Base-by-base conservation (phyloP, 2,113 vertebrate genomes). In the Passer domesticus region DNA sequence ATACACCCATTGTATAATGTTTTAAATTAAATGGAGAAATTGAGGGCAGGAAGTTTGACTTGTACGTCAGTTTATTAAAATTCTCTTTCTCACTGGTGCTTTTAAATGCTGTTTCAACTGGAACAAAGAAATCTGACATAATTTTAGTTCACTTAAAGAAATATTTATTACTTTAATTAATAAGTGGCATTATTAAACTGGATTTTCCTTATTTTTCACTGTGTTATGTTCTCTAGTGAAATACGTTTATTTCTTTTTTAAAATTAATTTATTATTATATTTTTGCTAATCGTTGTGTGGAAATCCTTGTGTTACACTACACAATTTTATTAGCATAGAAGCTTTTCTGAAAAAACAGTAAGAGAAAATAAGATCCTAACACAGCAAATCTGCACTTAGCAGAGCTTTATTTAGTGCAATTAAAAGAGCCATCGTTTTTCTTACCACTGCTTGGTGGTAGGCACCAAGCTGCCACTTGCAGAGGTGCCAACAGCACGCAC, bases 1-100 rank as follows among this genome's bases (percentile, higher is more conserved):
- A 77, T 47, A 75, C 41, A 90, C 44, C 28, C 3, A 0, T 22
- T 64, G 55, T 7, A 25, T 44, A 76, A 83, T 83, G 79, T 80
- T 96, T 92, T 50, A 86, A 86, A 95, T 96, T 92, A 94, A 90
- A 92, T 68, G 44, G 44, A 82, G 60, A 89, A 81, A 88, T 41
- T 1, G 6, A 92, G 41, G 53, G 28, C 56, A 89, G 88, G 76
- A 83, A 68, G 15, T 75, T 27, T 79, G 49, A 64, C 69, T 78
- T 69, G 21, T 58, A 21, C 5, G 24, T n/a, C 35, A 68, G 56
- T 74, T 90, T 90, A 78, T 64, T 78, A 75, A 94, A 92, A 21
- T 52, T 44, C 24, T 78, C n/a, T n/a, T 93, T 92, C 91, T 72
- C 44, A 79, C 6, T 66, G 11, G 9, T 80, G n/a, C 7, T 91